Percentiles rank a stretch among this genome's conserved stretches.
These are phyloP conservation scores for Martes martes DNA, from an alignment of 2,113 vertebrate genomes.

Conservation along the genomic window DNA sequence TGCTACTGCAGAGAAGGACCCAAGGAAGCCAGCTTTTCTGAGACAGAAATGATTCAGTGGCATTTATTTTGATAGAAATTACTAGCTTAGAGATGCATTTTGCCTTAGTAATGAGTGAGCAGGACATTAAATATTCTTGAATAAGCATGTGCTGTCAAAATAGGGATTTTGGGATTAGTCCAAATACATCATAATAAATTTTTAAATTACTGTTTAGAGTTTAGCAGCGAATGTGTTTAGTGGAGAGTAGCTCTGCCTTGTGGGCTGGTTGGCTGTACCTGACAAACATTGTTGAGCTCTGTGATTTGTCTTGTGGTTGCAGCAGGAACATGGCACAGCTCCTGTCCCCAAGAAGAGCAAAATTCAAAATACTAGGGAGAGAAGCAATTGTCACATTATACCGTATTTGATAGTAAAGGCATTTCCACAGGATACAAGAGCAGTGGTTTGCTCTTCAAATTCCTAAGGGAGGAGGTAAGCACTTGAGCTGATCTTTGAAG, in stretches of 20 bases:
- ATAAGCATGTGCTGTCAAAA: neutral
- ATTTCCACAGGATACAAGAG: neutral
- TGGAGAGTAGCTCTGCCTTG: neutral
- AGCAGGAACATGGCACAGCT: neutral
- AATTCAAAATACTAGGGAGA: neutral
- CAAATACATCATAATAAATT: neutral
- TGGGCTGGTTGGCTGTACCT: neutral
- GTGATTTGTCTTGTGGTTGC: neutral
- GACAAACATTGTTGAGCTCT: neutral
- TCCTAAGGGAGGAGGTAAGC: neutral
- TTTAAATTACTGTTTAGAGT: neutral
- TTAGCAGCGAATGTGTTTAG: neutral
- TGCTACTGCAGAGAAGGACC: neutral
- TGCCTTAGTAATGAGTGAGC: neutral
- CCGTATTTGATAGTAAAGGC: neutral
- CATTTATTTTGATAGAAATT: neutral
- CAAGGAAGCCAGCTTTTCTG: neutral
- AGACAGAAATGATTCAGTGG: neutral
- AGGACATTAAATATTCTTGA: neutral
- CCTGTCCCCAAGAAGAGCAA: neutral
- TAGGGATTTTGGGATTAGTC: neutral
- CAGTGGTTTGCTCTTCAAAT: neutral
- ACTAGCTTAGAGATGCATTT: neutral
- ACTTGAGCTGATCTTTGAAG: neutral
- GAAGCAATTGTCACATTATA: neutral